Base-by-base conservation (phyloP, 1,140 invertebrate species). In the Lucilia cuprina region DNA sequence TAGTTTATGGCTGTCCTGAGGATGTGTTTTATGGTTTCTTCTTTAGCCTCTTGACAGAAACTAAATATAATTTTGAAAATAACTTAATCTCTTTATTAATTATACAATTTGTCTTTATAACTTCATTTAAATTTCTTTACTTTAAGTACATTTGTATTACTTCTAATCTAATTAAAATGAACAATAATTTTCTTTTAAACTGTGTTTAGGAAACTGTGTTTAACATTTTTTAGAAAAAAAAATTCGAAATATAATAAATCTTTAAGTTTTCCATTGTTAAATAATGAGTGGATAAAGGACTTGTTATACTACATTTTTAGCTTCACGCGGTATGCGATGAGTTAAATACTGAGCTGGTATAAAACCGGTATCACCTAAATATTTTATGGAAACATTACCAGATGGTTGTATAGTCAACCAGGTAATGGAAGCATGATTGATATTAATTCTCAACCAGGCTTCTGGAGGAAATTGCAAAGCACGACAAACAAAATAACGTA, bases 381-480 rank as follows among this genome's bases (percentile, higher is more conserved):
- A 92, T 78, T 95, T 92, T 2, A 99, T 92, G 14, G 94, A 92
- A 9, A 99, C 98, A 87, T 95, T 93, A 2, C 99, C 99, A 89
- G 94, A 95, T 0, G 97, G 96, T 41, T 94, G 92, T 86, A 99
- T 97, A 1, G 94, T 94, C 0, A 99, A 87, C 95, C 96, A 97
- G 0, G 99, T 99, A 78, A 99, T 96, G 86, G 97, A 99, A 12
- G 94, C 97, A 92, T 99, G 96, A 90, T 97, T 96, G 12, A 99
- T 92, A 35, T 94, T 95, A 85, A 99, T 94, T 25, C 99, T 93
- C 8, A 99, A 92, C 99, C 99, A 99, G 14, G 96, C 98, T 92
- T 99, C 98, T 0, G 98, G 95, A 14, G 98, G 98, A 88, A 99
- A 96, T 91, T 99, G 99, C n/a, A 99, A 92, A 0, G 97, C 97